A percentile compares a stretch with the other conserved stretches of the same genome.
Evolutionary conservation across 1,140 invertebrate species (phyloP).

Genomic region (Lucilia cuprina): DNA sequence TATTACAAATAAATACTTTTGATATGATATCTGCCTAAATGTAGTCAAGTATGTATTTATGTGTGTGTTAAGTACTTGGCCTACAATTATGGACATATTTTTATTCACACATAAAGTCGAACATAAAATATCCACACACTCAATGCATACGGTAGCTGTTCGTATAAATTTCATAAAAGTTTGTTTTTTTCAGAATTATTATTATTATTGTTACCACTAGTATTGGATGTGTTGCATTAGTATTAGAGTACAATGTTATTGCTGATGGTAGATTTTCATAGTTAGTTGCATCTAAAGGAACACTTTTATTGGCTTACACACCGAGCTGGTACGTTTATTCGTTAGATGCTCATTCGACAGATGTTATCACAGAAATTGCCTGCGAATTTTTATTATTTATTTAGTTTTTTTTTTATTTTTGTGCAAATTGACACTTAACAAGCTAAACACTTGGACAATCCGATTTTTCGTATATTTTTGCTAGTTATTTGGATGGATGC

Average conservation of each 20-base stretch:
- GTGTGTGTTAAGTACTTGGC: background rate
- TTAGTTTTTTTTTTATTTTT: background rate
- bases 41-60: too few relatives aligned
- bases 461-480: background rate
- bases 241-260: background rate
- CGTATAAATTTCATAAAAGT: background rate
- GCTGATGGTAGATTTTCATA: background rate
- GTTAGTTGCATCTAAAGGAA: background rate
- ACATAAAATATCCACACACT: background rate
- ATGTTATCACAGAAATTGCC: background rate
- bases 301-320: background rate
- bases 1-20: background rate
- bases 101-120: background rate
- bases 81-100: background rate
- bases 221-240: too few relatives aligned
- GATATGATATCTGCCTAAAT: background rate
- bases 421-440: constrained; percentile 14
- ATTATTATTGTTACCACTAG: too few relatives aligned
- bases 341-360: background rate
- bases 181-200: background rate
- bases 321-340: background rate
- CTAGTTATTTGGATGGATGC: background rate
- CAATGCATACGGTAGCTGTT: background rate
- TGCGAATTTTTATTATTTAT: constrained; percentile 16
- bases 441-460: background rate